Evolutionary conservation across 2,113 vertebrate genomes (phyloP).

Genomic region (Hymenochirus boettgeri): DNA sequence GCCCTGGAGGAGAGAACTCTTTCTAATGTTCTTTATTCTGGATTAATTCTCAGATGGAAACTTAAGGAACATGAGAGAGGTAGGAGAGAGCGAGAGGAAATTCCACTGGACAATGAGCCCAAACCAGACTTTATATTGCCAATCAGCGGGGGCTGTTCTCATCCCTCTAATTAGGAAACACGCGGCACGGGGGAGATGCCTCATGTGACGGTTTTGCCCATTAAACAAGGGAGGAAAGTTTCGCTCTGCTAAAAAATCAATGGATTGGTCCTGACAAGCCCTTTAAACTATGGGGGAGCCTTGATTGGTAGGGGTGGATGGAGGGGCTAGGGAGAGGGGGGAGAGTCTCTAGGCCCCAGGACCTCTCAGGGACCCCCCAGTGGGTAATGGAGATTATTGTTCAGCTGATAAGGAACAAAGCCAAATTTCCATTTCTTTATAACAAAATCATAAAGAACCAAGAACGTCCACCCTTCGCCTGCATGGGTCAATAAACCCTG

Average conservation of each 20-base stretch:
- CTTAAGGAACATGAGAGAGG: conserved; percentile 82
- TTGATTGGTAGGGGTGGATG: conserved; percentile 78
- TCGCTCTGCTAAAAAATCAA: conserved; percentile 68
- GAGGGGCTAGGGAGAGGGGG: conserved; percentile 49
- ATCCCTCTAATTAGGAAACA: conserved; percentile 90
- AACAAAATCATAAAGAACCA: conserved; percentile 4
- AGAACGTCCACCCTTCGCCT: neutral
- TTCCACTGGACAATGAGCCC: conserved; percentile 86
- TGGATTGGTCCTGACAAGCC: conserved; percentile 76
- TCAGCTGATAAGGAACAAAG: neutral
- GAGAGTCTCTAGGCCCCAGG: neutral
- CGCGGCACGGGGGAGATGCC: conserved; percentile 83
- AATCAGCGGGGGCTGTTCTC: conserved; percentile 86
- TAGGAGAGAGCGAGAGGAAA: conserved; percentile 64
- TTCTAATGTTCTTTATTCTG: conserved; percentile 89
- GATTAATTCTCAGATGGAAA: conserved; percentile 92
- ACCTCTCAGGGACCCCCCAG: neutral
- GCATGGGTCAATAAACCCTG: no score
- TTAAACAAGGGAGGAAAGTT: conserved; percentile 81
- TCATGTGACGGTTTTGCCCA: conserved; percentile 85
- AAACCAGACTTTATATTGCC: conserved; percentile 87
- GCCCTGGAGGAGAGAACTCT: conserved; percentile 76
- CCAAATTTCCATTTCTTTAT: conserved; percentile 10
- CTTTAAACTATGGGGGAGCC: conserved; percentile 78
- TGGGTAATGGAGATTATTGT: conserved; percentile 1